Evolutionary conservation across 2,888 invertebrate species (phyloP).

Genomic region (Xanthia icteritia): DNA sequence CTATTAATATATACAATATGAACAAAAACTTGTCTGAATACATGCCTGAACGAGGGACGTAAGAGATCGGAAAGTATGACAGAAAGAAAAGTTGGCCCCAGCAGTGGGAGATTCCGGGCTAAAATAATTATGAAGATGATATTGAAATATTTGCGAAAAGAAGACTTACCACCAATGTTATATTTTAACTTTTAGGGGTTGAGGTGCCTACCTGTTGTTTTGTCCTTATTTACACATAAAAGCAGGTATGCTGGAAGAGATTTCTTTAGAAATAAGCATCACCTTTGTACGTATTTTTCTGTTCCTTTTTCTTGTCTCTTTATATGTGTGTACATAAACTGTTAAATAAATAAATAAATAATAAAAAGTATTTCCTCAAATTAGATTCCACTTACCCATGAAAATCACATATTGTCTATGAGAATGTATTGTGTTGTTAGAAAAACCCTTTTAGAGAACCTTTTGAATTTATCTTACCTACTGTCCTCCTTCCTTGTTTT

Average conservation of each 20-base stretch:
- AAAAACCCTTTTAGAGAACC: slow-evolving; percentile 24
- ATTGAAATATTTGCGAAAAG: neutral
- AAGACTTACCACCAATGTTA: too few species aligned
- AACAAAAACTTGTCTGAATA: neutral
- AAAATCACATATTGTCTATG: slow-evolving; percentile 37
- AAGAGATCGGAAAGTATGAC: neutral
- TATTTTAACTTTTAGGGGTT: too few species aligned
- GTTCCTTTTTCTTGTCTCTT: too few species aligned
- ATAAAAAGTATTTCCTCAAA: slow-evolving; percentile 28
- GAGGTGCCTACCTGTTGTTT: slow-evolving; percentile 7
- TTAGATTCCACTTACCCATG: slow-evolving; percentile 17
- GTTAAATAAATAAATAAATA: too few species aligned
- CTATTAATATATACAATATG: neutral
- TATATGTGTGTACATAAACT: too few species aligned
- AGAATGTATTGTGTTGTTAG: slow-evolving; percentile 28
- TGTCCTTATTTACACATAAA: neutral
- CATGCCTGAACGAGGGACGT: neutral
- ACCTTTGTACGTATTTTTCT: too few species aligned
- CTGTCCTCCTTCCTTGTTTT: slow-evolving; percentile 15
- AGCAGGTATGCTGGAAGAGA: too few species aligned
- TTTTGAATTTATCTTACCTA: slow-evolving; percentile 29
- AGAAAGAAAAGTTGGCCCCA: neutral
- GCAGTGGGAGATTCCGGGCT: too few species aligned
- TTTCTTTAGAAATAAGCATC: too few species aligned
- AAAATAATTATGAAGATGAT: neutral